A percentile compares a stretch with the other conserved stretches of the same genome.
phyloP scores from a whole-genome alignment of 2,113 vertebrate genomes.

The Hippocampus guttulatus region DNA sequence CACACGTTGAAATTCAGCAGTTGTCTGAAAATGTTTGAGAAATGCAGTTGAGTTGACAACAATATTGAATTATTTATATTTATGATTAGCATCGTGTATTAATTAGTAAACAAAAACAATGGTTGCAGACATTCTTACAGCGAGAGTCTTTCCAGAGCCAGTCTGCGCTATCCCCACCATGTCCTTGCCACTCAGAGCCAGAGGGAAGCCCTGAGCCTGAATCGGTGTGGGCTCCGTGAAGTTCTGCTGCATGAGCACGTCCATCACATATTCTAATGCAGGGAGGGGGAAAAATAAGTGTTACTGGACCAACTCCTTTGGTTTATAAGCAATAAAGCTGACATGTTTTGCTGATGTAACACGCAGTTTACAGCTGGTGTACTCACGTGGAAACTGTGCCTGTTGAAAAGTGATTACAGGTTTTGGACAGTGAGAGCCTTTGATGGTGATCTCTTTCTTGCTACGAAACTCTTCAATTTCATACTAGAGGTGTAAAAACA shows the following conservation, averaged over 20 bases:
- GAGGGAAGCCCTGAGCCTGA: conserved; percentile 92
- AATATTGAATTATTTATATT: neutral
- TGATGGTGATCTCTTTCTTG: conserved; percentile 92
- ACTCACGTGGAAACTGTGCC: conserved; percentile 94
- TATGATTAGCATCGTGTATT: neutral
- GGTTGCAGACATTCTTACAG: conserved; percentile 70
- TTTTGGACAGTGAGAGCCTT: conserved; percentile 86
- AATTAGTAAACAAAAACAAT: neutral
- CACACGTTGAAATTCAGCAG: neutral
- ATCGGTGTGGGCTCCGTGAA: conserved; percentile 97
- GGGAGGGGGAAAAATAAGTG: neutral
- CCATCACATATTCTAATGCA: conserved; percentile 88
- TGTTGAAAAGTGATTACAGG: conserved; percentile 87
- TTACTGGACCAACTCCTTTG: neutral
- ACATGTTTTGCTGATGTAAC: neutral
- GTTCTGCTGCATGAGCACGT: conserved; percentile 88
- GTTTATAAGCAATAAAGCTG: neutral
- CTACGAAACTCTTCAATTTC: conserved; percentile 86
- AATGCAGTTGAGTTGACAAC: neutral
- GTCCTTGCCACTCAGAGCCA: conserved; percentile 91
- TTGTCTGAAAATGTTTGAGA: neutral
- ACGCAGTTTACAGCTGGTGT: neutral
- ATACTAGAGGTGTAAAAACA: conserved; percentile 65
- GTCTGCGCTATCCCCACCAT: conserved; percentile 99
- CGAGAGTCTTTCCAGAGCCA: conserved; percentile 93